Base-by-base conservation (phyloP, 1,140 invertebrate genomes). In the Philotrypesis tridentata region DNA sequence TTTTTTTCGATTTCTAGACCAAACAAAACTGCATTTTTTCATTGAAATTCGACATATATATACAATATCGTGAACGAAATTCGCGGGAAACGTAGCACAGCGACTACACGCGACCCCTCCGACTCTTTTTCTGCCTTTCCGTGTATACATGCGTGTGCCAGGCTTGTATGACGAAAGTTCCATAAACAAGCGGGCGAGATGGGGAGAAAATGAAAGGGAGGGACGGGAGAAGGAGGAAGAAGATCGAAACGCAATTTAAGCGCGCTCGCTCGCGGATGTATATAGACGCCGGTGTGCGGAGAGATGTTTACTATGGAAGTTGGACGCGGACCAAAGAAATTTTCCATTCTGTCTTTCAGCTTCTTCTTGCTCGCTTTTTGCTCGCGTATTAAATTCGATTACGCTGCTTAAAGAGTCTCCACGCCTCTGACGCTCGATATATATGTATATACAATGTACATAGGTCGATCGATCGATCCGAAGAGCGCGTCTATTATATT, bases 281-380 rank as follows among this genome's bases (percentile, higher is more conserved):
- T 89, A 88, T 87, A 89, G 86, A 91, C 89, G 86, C 89, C 86
- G 88, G n/a, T n/a, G n/a, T n/a, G n/a, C n/a, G n/a, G n/a, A n/a
- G n/a, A 91, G 87, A 89, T 90, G 87, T 90, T 90, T 86, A 88
- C 87, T 87, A 88, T 89, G 87, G 3, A 37, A 88, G 85, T 88
- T 90, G 87, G 87, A 86, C 65, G 48, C 37, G 60, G 65, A 84
- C 87, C 87, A 89, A 84, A 37, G 85, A 74, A 78, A 43, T 76
- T 73, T 77, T 81, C 61, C 73, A 79, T 84, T 14, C 2, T 17
- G 43, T 48, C 43, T 48, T 48, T 17, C 17, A 11, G 43, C 17
- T 21, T 48, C 43, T 14, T 3, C 12, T 48, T 55, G n/a, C n/a
- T 21, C 48, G 48, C 48, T 55, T 55, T 55, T 55, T 55, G 0